Conservation (phyloP, 2,113 vertebrate species). For the Hydrolagus affinis region DNA sequence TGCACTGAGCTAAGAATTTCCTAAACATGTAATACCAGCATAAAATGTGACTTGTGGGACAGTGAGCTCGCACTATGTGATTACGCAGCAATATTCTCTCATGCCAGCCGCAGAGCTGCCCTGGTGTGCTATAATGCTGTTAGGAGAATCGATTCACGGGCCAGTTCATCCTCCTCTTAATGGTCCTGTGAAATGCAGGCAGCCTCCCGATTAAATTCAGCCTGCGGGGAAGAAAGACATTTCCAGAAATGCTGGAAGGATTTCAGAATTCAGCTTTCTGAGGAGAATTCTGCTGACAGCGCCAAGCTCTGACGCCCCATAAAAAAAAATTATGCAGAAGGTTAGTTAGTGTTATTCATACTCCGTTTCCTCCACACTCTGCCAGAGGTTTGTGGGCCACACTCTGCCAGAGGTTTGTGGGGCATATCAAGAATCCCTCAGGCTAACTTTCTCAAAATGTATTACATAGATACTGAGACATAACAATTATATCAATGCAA, state of each 20-base stretch:
- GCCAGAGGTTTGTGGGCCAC: neutral
- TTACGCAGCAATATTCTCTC: constrained; percentile 49
- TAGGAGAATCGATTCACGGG: constrained; percentile 61
- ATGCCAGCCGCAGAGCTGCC: constrained; percentile 46
- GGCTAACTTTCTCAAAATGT: neutral
- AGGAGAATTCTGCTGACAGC: constrained; percentile 21
- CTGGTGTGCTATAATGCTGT: constrained; percentile 51
- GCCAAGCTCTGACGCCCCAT: neutral
- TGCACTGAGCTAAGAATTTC: constrained; percentile 53
- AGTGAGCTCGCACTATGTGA: constrained; percentile 48
- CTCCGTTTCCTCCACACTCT: neutral
- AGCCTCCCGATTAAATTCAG: constrained; percentile 49
- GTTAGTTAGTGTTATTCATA: neutral
- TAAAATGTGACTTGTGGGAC: constrained; percentile 52
- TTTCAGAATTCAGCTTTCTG: neutral
- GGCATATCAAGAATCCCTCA: neutral
- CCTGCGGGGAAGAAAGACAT: constrained; percentile 46
- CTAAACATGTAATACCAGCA: constrained; percentile 46
- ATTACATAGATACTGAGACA: neutral
- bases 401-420: neutral
- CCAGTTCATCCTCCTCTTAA: constrained; percentile 48
- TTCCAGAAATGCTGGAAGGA: constrained; percentile 40
- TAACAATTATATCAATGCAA: neutral
- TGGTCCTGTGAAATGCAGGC: constrained; percentile 49
- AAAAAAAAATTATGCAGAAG: constrained; percentile 2